These are phyloP conservation scores for Bombus cullumanus DNA, from an alignment of 1,140 invertebrate species.

Conservation along the genomic window DNA sequence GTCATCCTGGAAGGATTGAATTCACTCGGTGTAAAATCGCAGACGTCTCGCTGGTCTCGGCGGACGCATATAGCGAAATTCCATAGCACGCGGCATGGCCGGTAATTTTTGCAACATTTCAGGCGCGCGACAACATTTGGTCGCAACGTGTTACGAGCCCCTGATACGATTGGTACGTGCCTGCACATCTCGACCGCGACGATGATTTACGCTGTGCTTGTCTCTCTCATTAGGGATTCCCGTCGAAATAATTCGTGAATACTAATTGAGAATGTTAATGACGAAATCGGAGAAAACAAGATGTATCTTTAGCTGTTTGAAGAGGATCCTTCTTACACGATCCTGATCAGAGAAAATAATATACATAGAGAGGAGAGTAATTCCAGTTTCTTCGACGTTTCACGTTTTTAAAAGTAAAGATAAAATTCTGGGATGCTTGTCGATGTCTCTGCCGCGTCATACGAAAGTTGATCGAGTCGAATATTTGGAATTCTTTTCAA, in stretches of 20 bases:
- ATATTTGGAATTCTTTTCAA: too few species aligned
- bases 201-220: neutral
- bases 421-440: too few species aligned
- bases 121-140: conserved; percentile 50
- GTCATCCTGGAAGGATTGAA: neutral
- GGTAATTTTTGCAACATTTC: conserved; percentile 45
- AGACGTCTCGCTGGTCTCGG: neutral
- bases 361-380: too few species aligned
- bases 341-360: too few species aligned
- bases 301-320: too few species aligned
- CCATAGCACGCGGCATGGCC: neutral
- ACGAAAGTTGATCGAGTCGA: too few species aligned
- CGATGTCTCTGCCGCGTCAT: too few species aligned
- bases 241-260: neutral
- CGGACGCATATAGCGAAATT: conserved; percentile 6
- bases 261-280: neutral
- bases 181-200: neutral
- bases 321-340: too few species aligned
- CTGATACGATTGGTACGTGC: conserved; percentile 11
- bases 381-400: too few species aligned
- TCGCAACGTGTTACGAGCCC: conserved; percentile 35
- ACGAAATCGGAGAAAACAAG: neutral
- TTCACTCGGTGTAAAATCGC: neutral
- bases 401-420: too few species aligned
- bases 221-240: neutral